Evolutionary conservation across 2,113 vertebrate genomes (phyloP).

Genomic region (Microtus pennsylvanicus): DNA sequence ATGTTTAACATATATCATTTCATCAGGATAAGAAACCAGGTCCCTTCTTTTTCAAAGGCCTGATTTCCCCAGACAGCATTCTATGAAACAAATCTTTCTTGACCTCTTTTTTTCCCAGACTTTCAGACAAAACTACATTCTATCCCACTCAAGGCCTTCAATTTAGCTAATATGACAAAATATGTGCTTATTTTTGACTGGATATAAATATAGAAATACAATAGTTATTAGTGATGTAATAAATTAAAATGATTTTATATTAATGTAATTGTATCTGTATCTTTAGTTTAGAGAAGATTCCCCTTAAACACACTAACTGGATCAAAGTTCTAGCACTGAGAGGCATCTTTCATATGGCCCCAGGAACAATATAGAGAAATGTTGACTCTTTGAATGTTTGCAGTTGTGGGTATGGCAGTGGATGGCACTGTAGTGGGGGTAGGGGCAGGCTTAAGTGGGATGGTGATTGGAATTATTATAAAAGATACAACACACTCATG

Average conservation of each 20-base stretch:
- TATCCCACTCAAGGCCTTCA: not conserved
- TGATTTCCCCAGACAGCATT: not conserved
- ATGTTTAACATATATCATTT: not conserved
- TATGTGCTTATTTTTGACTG: not conserved
- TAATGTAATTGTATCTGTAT: not conserved
- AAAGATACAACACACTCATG: not conserved
- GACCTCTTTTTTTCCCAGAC: not conserved
- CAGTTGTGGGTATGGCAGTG: not conserved
- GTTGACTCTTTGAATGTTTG: not conserved
- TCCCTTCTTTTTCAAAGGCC: not conserved
- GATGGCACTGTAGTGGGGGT: not conserved
- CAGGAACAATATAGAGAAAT: not conserved
- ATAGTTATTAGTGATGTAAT: not conserved
- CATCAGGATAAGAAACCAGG: not conserved
- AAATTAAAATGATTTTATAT: not conserved
- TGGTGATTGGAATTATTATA: not conserved
- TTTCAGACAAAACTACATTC: slow-evolving; percentile 1
- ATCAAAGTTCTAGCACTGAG: not conserved
- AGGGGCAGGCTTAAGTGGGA: not conserved
- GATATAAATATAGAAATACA: not conserved
- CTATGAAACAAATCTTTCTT: slow-evolving; percentile 10
- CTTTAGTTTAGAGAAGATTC: not conserved
- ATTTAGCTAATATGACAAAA: not conserved
- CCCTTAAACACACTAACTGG: not conserved
- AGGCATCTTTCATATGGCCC: not conserved